A percentile compares a stretch with the other conserved stretches of the same genome.
Evolutionary conservation across 1,140 invertebrate genomes (phyloP).

Genomic region (Hypsibius dujardini): DNA sequence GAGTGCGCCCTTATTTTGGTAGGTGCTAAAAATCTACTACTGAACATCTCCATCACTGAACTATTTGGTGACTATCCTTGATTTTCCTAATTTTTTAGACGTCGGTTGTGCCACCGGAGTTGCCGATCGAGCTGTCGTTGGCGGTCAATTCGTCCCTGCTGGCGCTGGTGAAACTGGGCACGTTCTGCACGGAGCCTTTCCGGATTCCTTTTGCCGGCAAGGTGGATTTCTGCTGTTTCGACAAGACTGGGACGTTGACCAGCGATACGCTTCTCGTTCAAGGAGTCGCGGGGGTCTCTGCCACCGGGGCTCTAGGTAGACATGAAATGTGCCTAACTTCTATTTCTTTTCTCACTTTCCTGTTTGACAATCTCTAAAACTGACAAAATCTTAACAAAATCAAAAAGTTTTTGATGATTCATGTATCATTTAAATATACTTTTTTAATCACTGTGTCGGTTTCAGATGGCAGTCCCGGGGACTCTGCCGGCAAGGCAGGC

Average conservation of each 20-base stretch:
- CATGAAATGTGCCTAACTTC: too few species aligned
- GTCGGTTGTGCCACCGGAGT: slow-evolving; percentile 92
- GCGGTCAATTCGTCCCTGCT: slow-evolving; percentile 95
- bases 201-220: slow-evolving; percentile 98
- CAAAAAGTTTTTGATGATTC: too few species aligned
- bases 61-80: not conserved
- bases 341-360: too few species aligned
- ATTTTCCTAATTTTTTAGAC: slow-evolving; percentile 37
- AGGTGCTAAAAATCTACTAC: not conserved
- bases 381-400: too few species aligned
- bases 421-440: too few species aligned
- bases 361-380: too few species aligned
- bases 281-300: slow-evolving; percentile 65
- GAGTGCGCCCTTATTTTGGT: slow-evolving; percentile 88
- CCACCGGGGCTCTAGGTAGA: not conserved
- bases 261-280: slow-evolving; percentile 95
- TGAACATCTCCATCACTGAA: not conserved
- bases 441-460: too few species aligned
- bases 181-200: slow-evolving; percentile 89
- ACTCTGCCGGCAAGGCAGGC: slow-evolving; percentile 17
- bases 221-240: slow-evolving; percentile 97
- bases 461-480: too few species aligned
- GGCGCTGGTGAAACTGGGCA: slow-evolving; percentile 63
- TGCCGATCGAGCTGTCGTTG: slow-evolving; percentile 93
- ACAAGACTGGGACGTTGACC: slow-evolving; percentile 97